Conservation (phyloP, 2,888 invertebrate species). For the Lepidochitona cinerea region DNA sequence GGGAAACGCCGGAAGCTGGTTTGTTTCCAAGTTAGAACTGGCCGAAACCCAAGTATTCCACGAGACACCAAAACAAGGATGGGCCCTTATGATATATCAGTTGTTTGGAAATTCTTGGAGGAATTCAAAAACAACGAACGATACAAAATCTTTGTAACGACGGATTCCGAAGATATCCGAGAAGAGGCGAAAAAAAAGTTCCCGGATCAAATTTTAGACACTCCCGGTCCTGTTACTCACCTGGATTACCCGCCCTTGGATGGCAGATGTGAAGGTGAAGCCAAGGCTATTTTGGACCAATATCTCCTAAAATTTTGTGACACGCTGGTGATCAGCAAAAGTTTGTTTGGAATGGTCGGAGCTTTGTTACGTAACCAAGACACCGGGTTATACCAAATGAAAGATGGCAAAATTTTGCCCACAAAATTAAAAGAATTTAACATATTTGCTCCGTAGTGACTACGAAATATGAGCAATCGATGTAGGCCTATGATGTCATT, state of each 20-base stretch:
- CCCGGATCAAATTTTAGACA: slow-evolving; percentile 23
- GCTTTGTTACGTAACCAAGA: neutral
- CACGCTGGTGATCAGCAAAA: slow-evolving; percentile 35
- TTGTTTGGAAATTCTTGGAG: slow-evolving; percentile 36
- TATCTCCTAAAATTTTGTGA: slow-evolving; percentile 34
- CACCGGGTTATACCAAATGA: neutral
- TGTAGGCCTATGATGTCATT: too few species aligned
- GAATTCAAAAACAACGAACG: slow-evolving; percentile 25
- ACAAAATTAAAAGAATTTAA: too few species aligned
- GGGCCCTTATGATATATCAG: slow-evolving; percentile 25
- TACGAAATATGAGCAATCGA: too few species aligned
- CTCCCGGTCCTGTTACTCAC: slow-evolving; percentile 38
- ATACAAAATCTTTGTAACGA: slow-evolving; percentile 37
- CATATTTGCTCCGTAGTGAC: too few species aligned
- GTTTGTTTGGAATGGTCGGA: slow-evolving; percentile 28
- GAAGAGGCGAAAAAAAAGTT: slow-evolving; percentile 27
- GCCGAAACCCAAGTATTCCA: slow-evolving; percentile 38
- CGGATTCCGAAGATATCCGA: slow-evolving; percentile 34
- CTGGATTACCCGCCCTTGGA: slow-evolving; percentile 29
- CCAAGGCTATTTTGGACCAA: slow-evolving; percentile 38
- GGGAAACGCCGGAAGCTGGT: slow-evolving; percentile 27
- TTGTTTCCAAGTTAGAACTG: slow-evolving; percentile 37
- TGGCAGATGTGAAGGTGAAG: slow-evolving; percentile 31
- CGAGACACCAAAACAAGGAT: slow-evolving; percentile 33
- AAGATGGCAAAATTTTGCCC: too few species aligned